These are phyloP conservation scores for Gymnorhina tibicen DNA, from an alignment of 2,113 vertebrate genomes.

Conservation along the genomic window DNA sequence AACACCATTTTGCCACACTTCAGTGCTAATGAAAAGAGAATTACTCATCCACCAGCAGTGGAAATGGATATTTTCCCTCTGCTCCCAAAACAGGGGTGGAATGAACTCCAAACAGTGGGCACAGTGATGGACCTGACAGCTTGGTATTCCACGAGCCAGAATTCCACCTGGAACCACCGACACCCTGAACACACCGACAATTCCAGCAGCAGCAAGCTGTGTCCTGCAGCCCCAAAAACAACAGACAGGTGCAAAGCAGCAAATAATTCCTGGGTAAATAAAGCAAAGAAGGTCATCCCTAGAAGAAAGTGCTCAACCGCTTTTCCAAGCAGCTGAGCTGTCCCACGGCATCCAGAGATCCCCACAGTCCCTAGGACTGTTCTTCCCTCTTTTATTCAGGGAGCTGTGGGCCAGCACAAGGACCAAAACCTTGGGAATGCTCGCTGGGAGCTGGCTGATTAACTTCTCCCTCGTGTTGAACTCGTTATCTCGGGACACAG, in stretches of 20 bases:
- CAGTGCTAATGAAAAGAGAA: neutral
- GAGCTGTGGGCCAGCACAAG: neutral
- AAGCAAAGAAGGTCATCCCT: neutral
- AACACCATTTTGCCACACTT: neutral
- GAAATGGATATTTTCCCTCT: neutral
- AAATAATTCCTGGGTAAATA: neutral
- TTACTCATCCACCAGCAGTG: neutral
- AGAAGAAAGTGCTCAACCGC: neutral
- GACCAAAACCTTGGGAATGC: neutral
- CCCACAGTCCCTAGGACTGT: rapidly evolving
- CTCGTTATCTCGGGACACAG: neutral
- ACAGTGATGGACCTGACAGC: neutral
- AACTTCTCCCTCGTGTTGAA: neutral
- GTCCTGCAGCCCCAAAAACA: neutral
- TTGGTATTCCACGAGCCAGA: neutral
- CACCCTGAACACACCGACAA: neutral
- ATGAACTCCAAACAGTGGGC: neutral
- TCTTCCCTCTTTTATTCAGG: neutral
- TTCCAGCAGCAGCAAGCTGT: neutral
- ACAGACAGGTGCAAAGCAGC: neutral
- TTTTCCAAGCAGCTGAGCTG: neutral
- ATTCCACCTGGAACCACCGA: neutral
- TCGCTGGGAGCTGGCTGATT: neutral
- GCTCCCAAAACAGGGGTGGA: neutral
- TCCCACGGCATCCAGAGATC: neutral